Percentiles rank a stretch among this genome's conserved stretches.
phyloP scores from a whole-genome alignment of 2,113 vertebrate genomes.

The Myocastor coypus region DNA sequence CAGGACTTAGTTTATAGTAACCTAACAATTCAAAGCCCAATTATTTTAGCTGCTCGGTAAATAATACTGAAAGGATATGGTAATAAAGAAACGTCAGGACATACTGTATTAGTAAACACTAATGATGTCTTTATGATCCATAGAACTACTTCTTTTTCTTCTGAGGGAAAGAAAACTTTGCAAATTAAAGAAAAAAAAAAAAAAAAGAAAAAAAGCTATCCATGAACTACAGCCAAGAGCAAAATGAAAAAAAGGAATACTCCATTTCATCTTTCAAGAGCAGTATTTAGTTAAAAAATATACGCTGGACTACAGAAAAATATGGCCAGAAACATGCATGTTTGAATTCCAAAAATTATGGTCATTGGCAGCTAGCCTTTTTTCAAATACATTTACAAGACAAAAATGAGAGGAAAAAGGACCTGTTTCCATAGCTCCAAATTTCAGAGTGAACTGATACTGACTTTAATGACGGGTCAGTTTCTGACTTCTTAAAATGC shows the following conservation, averaged over 20 bases:
- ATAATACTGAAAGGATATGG: constrained; percentile 57
- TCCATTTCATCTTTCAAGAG: constrained; percentile 76
- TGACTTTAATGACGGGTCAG: constrained; percentile 71
- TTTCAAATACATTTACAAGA: constrained; percentile 44
- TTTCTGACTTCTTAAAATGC: constrained; percentile 69
- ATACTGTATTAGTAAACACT: constrained; percentile 62
- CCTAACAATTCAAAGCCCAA: constrained; percentile 78
- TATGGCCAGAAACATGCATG: constrained; percentile 64
- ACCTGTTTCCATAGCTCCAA: constrained; percentile 31
- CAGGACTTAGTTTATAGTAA: constrained; percentile 77
- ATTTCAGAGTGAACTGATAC: constrained; percentile 60
- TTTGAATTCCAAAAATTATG: constrained; percentile 38
- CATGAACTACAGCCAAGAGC: constrained; percentile 73
- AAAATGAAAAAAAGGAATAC: constrained; percentile 77
- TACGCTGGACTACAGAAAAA: constrained; percentile 65
- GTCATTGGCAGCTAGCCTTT: constrained; percentile 49
- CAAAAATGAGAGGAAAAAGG: background rate
- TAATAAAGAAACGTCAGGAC: constrained; percentile 71
- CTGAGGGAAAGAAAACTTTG: constrained; percentile 57
- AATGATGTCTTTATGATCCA: constrained; percentile 73
- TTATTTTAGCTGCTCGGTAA: constrained; percentile 76
- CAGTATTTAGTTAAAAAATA: constrained; percentile 77
- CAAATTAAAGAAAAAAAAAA: constrained; percentile 60
- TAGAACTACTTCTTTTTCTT: constrained; percentile 69
- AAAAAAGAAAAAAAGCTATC: constrained; percentile 31